Conservation (phyloP, 2,888 invertebrate species). For the Andrena chrysosceles region DNA sequence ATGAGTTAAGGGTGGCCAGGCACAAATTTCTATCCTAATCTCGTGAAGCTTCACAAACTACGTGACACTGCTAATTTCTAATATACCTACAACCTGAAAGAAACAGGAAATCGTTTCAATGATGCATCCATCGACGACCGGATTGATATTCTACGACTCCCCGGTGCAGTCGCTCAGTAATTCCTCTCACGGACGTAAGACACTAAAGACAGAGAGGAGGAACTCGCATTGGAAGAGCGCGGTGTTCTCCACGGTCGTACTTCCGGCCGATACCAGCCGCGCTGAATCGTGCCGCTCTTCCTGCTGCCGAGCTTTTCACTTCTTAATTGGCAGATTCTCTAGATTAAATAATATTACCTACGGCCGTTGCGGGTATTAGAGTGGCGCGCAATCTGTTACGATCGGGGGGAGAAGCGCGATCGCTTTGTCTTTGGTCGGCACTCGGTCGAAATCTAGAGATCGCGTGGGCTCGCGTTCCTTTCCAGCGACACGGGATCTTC, state of each 20-base stretch:
- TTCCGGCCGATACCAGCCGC: constrained; percentile 52
- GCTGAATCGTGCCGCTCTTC: constrained; percentile 56
- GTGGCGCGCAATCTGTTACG: constrained; percentile 44
- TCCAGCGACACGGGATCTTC: constrained; percentile 38
- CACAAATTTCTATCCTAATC: constrained; percentile 10
- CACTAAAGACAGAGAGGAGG: constrained; percentile 26
- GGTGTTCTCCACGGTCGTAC: constrained; percentile 23
- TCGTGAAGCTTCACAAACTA: background rate
- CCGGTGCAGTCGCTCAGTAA: background rate
- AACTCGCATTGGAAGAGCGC: constrained; percentile 3
- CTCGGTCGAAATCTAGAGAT: background rate
- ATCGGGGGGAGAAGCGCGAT: background rate
- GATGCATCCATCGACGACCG: no score
- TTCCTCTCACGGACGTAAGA: constrained; percentile 31
- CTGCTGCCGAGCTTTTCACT: constrained; percentile 66
- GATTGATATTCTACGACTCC: constrained; percentile 1
- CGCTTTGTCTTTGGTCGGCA: background rate
- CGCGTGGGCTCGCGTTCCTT: constrained; percentile 15
- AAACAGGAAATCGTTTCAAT: no score
- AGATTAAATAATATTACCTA: constrained; percentile 69
- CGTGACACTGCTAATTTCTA: background rate
- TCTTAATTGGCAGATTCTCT: constrained; percentile 67
- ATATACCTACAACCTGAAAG: no score
- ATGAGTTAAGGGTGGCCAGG: background rate
- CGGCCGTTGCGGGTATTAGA: constrained; percentile 39